Percentiles rank a stretch among this genome's conserved stretches.
These are phyloP conservation scores for Idaea straminata DNA, from an alignment of 2,888 invertebrate species.

Conservation along the genomic window DNA sequence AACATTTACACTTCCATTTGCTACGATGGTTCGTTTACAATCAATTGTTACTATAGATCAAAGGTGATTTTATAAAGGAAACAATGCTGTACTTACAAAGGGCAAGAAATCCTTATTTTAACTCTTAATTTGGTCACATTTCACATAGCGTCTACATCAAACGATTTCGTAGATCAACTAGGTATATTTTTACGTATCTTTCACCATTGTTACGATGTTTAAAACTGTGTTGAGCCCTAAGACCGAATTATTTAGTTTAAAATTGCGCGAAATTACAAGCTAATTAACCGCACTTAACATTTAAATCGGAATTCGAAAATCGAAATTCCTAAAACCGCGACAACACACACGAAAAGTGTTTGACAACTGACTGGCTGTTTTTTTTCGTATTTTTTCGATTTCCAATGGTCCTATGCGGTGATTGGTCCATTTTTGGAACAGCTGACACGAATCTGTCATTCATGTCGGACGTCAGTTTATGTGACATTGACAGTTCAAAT, in stretches of 20 bases:
- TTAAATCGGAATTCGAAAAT: slow-evolving; percentile 15
- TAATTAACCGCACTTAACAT: slow-evolving; percentile 5
- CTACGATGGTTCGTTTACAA: slow-evolving; percentile 10
- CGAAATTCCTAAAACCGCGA: slow-evolving; percentile 12
- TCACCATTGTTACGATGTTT: slow-evolving; percentile 47
- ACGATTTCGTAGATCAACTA: slow-evolving; percentile 52
- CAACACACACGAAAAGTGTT: slow-evolving; percentile 25
- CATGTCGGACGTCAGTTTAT: not conserved
- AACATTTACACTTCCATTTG: slow-evolving; percentile 5
- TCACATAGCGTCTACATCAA: slow-evolving; percentile 52
- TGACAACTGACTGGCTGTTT: slow-evolving; percentile 39
- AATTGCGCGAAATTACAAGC: slow-evolving; percentile 6
- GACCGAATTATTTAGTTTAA: slow-evolving; percentile 23
- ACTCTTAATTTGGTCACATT: slow-evolving; percentile 60
- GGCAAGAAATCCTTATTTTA: slow-evolving; percentile 45
- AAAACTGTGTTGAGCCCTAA: slow-evolving; percentile 5
- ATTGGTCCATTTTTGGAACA: not conserved
- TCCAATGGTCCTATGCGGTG: not conserved
- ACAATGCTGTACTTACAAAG: slow-evolving; percentile 47
- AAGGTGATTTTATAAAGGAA: slow-evolving; percentile 10
- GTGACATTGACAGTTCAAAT: not conserved
- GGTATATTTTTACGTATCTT: slow-evolving; percentile 61
- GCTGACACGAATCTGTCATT: slow-evolving; percentile 17
- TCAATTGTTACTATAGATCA: slow-evolving; percentile 4
- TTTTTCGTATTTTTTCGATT: not conserved